Evolutionary conservation across 1,140 invertebrate genomes (phyloP).

Genomic region (Apis cerana): DNA sequence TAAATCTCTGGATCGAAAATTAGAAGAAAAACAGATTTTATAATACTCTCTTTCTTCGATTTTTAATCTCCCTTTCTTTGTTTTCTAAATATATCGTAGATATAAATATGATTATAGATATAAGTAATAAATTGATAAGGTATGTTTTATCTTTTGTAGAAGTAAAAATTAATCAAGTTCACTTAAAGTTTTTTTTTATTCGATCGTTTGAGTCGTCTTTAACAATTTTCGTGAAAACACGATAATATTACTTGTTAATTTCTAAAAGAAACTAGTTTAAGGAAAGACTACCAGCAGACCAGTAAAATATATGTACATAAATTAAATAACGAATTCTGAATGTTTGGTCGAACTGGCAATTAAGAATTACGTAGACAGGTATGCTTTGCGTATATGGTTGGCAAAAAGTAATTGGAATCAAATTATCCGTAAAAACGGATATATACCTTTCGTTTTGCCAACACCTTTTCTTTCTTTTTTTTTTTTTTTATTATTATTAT

Average conservation of each 20-base stretch:
- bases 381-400: not conserved
- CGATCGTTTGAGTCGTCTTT: too few species aligned
- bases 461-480: not conserved
- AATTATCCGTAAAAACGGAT: slow-evolving; percentile 29
- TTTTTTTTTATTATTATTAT: not conserved
- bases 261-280: not conserved
- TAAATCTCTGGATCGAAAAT: too few species aligned
- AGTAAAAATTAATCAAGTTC: too few species aligned
- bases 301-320: slow-evolving; percentile 9
- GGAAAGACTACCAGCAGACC: not conserved
- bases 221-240: not conserved
- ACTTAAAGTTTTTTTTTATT: too few species aligned
- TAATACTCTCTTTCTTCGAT: too few species aligned
- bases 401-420: slow-evolving; percentile 12
- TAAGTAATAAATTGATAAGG: too few species aligned
- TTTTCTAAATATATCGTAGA: too few species aligned
- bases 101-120: too few species aligned
- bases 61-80: too few species aligned
- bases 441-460: not conserved
- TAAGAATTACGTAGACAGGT: slow-evolving; percentile 16
- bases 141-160: too few species aligned
- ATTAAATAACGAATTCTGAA: slow-evolving; percentile 15
- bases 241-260: not conserved
- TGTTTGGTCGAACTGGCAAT: slow-evolving; percentile 24
- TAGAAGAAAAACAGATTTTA: too few species aligned